phyloP scores from a whole-genome alignment of 2,797 vertebrate species.

The Melanotaenia nigrans region DNA sequence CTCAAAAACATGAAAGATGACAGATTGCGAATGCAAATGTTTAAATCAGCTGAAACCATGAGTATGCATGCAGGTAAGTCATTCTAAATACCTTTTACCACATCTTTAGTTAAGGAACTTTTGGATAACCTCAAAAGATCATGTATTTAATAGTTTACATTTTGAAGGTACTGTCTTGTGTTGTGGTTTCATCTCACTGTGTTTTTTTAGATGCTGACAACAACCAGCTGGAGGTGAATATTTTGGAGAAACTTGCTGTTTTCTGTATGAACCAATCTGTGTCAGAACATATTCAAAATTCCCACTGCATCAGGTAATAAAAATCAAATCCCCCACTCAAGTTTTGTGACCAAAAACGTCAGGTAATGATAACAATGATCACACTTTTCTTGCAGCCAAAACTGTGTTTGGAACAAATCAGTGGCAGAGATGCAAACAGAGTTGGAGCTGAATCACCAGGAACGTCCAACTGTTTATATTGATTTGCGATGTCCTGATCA shows the following conservation, averaged over 20 bases:
- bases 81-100: background rate
- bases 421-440: slow-evolving; percentile 13
- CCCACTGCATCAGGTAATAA: slow-evolving; percentile 31
- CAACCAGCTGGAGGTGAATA: slow-evolving; percentile 41
- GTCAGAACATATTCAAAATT: slow-evolving; percentile 21
- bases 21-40: slow-evolving; percentile 3
- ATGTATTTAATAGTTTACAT: background rate
- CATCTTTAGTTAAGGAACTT: background rate
- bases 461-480: slow-evolving; percentile 62
- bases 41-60: slow-evolving; percentile 4
- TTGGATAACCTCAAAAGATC: background rate
- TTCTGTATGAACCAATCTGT: slow-evolving; percentile 68
- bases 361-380: background rate
- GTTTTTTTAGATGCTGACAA: slow-evolving; percentile 57
- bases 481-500: slow-evolving; percentile 53
- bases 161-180: background rate
- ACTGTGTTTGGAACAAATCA: slow-evolving; percentile 6
- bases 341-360: background rate
- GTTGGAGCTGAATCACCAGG: slow-evolving; percentile 23
- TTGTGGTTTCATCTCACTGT: background rate
- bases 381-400: slow-evolving; percentile 31
- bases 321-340: background rate
- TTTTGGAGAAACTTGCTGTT: slow-evolving; percentile 77
- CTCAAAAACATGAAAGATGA: slow-evolving; percentile 65
- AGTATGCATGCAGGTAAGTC: slow-evolving; percentile 24